Evolutionary conservation across 2,888 invertebrate genomes (phyloP), one percentile per base, ranked within the genome.

Genomic region (Cyaniris semiargus): DNA sequence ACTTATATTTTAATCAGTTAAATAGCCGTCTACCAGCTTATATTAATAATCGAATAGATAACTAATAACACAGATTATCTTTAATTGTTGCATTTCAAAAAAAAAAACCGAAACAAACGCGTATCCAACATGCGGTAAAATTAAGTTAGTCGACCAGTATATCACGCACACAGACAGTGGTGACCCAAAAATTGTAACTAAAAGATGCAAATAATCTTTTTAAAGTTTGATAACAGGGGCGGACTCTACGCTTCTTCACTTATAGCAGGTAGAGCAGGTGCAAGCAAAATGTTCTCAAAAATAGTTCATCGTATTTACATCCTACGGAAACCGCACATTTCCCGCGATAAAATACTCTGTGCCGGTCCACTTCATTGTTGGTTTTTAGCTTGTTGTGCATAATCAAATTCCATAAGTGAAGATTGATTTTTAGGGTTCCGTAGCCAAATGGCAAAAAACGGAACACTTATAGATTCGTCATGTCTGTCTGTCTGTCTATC

Each of bases 201-300:
- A 91, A 93, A 92, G 92, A 93, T 93, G 91, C 92, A 91, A 93
- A 92, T 92, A 93, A 89, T 90, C 89, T 92, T 92, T 92, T 89
- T 85, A 72, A 81, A 90, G 89, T 92, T 89, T 90, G 84, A 89
- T 88, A 87, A 80, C 90, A 90, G 93, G 82, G 84, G 15, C 86
- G 91, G 79, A 92, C 71, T 87, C 38, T 70, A 80, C 15, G 8
- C 31, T 27, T 77, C 78, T 38, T 31, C 4, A 27, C 18, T 80
- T 75, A 27, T 78, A 78, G 79, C 23, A 58, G 76, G 74, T 74
- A 53, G 23, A 48, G 18, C 74, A 74, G 74, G 74, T 74, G 74
- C 13, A 13, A 53, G 4, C 15, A 5, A 18, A 53, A 53, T 18
- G 53, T 53, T 53, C 18, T 53, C 53, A 2, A 44, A 44, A 44